Base-by-base conservation (phyloP, 2,888 invertebrate species). In the Orthosia gracilis region DNA sequence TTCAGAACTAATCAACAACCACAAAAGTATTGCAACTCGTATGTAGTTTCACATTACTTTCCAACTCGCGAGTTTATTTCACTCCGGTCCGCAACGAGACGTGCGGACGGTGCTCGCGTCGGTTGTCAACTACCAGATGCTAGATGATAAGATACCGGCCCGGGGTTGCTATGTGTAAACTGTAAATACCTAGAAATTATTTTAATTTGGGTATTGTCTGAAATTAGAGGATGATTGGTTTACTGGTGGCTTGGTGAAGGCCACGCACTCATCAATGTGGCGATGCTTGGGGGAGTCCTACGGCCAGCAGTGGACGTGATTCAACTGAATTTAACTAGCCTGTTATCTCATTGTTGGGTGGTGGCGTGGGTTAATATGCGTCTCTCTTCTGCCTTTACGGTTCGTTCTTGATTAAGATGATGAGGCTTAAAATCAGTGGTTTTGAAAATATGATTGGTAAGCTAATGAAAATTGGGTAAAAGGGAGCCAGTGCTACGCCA, bases 61-160 rank as follows among this genome's bases (percentile, higher is more conserved):
- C 1, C 9, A 73, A 79, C 85, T 80, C 88, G 84, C 81, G 83
- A 59, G 21, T 55, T 67, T 77, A 40, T 65, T 71, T 61, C 65
- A 9, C 52, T 31, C 55, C 50, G 58, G n/a, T 26, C 40, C 40
- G 63, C 77, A 63, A 12, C 21, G 68, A 17, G 63, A 73, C 90
- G 89, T 88, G 77, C 85, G 64, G 23, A 68, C 80, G 5, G 75
- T 23, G 17, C 78, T 70, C 77, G 73, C 63, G 73, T 77, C 76
- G 75, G 64, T 73, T 76, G 82, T 78, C 76, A 69, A 91, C 90
- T 91, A 82, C 83, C 76, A 85, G 86, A 86, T 81, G 85, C 77
- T 83, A 81, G 63, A 85, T 88, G 90, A 90, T 90, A 90, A 90
- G 88, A 88, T 86, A 88, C 78, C 62, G 72, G 67, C 76, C 12